These are phyloP conservation scores for Ptilorrhoa leucosticta DNA, from an alignment of 2,113 vertebrate species.

Conservation along the genomic window DNA sequence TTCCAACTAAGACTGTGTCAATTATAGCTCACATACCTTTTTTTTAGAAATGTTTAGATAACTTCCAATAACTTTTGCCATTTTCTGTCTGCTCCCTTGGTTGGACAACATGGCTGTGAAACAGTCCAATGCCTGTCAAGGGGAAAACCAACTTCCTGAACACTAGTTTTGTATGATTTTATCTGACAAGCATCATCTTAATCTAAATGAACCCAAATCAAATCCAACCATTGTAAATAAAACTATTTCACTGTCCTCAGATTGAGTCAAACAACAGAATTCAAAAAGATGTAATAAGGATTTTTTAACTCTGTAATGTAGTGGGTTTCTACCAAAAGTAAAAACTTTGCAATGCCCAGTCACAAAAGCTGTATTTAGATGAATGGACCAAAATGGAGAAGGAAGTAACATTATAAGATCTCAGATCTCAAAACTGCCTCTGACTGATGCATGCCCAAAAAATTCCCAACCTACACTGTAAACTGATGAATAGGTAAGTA, in stretches of 20 bases:
- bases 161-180: neutral
- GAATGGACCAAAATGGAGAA: neutral
- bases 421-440: neutral
- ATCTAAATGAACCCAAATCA: neutral
- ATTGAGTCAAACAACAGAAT: fast-evolving
- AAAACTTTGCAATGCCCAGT: neutral
- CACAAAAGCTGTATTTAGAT: neutral
- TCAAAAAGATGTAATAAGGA: neutral
- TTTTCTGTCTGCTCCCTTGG: constrained; percentile 76
- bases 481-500: neutral
- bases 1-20: neutral
- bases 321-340: neutral
- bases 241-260: neutral
- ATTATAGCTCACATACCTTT: constrained; percentile 75
- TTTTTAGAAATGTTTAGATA: constrained; percentile 94
- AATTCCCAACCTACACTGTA: neutral
- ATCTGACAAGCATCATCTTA: neutral
- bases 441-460: neutral
- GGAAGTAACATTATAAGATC: fast-evolving
- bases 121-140: constrained; percentile 89
- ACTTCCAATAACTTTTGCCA: constrained; percentile 92
- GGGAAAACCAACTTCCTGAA: neutral
- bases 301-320: neutral
- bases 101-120: constrained; percentile 93
- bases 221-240: neutral